phyloP scores from a whole-genome alignment of 2,797 vertebrate species.

The Rhinichthys osculus region DNA sequence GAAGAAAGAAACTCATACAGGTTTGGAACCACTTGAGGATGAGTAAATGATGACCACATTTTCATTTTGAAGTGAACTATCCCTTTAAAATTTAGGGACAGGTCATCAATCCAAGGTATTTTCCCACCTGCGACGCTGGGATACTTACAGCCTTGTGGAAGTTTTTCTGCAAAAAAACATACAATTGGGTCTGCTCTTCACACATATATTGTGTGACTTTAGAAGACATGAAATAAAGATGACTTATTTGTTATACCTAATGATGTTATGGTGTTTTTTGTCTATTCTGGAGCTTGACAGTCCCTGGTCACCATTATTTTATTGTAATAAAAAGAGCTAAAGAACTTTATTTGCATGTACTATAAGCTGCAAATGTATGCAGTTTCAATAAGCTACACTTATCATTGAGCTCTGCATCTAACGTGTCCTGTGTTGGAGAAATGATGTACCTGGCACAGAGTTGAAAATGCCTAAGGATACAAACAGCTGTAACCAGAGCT shows the following conservation, averaged over 20 bases:
- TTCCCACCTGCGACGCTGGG: too few relatives aligned
- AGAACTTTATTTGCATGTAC: neutral
- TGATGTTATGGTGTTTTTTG: neutral
- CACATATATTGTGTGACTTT: neutral
- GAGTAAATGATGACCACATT: too few relatives aligned
- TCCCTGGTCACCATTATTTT: neutral
- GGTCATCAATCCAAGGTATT: too few relatives aligned
- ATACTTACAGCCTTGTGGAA: too few relatives aligned
- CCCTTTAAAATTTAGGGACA: too few relatives aligned
- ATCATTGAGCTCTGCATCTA: neutral
- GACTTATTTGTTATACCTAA: neutral
- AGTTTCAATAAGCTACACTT: neutral
- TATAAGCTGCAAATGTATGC: neutral
- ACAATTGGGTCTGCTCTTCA: neutral
- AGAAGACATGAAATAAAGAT: neutral
- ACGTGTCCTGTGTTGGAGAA: constrained; percentile 12
- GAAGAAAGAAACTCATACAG: too few relatives aligned
- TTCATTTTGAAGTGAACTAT: too few relatives aligned
- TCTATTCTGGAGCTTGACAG: neutral
- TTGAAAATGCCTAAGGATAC: constrained; percentile 43
- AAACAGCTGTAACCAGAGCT: constrained; percentile 48
- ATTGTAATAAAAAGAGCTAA: neutral
- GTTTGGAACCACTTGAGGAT: too few relatives aligned
- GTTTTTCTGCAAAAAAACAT: too few relatives aligned
- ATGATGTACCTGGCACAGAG: constrained; percentile 35